Evolutionary conservation across 1,140 invertebrate species (phyloP), one percentile per base, ranked within the genome.

Genomic region (Eulimnadia texana): DNA sequence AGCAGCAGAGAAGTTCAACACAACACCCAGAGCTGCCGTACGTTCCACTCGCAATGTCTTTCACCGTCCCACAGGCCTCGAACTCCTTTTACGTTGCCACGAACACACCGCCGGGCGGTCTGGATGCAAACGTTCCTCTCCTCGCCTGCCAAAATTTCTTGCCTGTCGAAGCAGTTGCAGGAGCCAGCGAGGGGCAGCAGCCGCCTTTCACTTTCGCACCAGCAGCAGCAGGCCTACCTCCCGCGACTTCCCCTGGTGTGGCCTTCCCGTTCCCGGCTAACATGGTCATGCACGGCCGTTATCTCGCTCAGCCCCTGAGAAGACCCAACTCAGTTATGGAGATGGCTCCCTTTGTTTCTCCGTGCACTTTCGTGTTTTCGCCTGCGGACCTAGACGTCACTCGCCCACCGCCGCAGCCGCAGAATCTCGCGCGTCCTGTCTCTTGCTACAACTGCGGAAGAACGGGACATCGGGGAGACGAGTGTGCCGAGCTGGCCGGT

Each of bases 401-500:
- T 23, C 16, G n/a, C 25, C 23, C 33, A 56, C 62, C 50, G 22
- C 19, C 24, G 16, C 42, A 60, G 22, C 19, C 24, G 16, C 42
- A 60, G 33, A 20, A 49, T 57, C 63, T 61, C 16, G 60, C 64
- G 20, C 65, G 66, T 49, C 79, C 81, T 67, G 74, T 80, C 56
- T 81, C 77, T 0, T 83, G 82, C 67, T 87, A 82, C 72, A 88
- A 88, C 69, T 88, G 85, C 72, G 85, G 85, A 47, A 83, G 81
- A 27, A 77, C 79, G 54, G 84, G 76, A 58, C 90, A 94, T 71
- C 75, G 79, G n/a, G 87, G 87, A 1, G 73, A 78, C 62, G 89
- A 92, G 42, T 94, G 90, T 71, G 84, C 84, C 65, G 87, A 90
- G 70, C 82, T 83, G 58, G 88, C n/a, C n/a, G n/a, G n/a, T n/a